Base-by-base conservation (phyloP, 2,797 vertebrate species). In the Notolabrus celidotus region DNA sequence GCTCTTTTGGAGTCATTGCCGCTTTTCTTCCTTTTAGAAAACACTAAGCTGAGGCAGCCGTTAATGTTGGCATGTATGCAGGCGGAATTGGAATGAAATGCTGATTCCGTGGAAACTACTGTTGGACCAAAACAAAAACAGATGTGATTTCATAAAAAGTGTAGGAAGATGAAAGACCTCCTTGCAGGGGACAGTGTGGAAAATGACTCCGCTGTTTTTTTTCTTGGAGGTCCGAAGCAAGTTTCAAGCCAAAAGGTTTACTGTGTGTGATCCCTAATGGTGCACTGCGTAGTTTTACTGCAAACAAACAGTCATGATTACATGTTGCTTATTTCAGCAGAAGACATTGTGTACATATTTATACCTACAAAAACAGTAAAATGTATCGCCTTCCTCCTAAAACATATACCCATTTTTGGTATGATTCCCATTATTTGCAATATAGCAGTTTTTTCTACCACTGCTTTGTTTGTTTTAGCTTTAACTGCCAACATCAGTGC, bases 41-140 rank as follows among this genome's bases (percentile, higher is more conserved):
- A 22, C 45, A 31, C 5, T 1, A 38, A 41, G 59, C 70, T 56
- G 70, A 74, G 45, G 56, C 61, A 34, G 43, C 42, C 22, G 9
- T 14, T 57, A 8, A 23, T 41, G 15, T 46, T 45, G 17, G 15
- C 36, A 33, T 39, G 10, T 23, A 5, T 51, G 16, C 12, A 45
- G 25, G 16, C 51, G 36, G 22, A 53, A 36, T 59, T 20, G n/a
- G 39, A 51, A 15, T 22, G 20, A 47, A 36, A 64, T 20, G 36
- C 54, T 38, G 52, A 59, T 38, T 27, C 42, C 17, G 7, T 10
- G 33, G n/a, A 59, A 71, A 67, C 29, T 6, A 10, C 43, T 17
- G 43, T 16, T 1, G 31, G 22, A 34, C 41, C 41, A 55, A 64
- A 39, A 67, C 20, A 22, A 31, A 22, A 9, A 39, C 38, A 39